phyloP scores from a whole-genome alignment of 2,797 vertebrate genomes.

The Eurystomus glaucurus region DNA sequence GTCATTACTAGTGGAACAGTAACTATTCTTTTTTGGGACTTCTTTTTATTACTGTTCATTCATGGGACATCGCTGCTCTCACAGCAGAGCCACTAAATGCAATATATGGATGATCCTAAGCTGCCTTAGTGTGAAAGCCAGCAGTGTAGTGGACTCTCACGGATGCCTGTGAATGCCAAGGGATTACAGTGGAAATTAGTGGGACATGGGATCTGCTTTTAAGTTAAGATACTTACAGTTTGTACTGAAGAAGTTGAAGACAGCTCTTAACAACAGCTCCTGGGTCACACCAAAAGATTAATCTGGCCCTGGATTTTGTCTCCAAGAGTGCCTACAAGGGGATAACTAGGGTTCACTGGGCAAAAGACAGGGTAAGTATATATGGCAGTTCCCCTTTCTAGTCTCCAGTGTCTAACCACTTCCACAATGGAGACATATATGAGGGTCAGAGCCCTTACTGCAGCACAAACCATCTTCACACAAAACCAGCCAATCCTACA shows the following conservation, averaged over 20 bases:
- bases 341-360: neutral
- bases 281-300: neutral
- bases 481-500: neutral
- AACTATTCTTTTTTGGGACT: neutral
- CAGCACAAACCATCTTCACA: neutral
- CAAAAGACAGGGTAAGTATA: neutral
- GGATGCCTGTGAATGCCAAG: neutral
- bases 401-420: neutral
- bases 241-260: neutral
- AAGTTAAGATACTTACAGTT: neutral
- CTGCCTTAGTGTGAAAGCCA: neutral
- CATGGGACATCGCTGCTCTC: neutral
- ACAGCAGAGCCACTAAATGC: neutral
- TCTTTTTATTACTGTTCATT: neutral
- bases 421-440: neutral
- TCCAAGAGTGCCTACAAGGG: neutral
- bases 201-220: neutral
- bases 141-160: accelerated
- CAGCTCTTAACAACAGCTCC: neutral
- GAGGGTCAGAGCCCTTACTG: neutral
- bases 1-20: neutral
- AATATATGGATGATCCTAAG: neutral
- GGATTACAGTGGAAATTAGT: neutral
- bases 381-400: neutral
- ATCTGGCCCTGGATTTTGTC: neutral